Evolutionary conservation across 2,797 vertebrate species (phyloP).

Genomic region (Bradypus variegatus): DNA sequence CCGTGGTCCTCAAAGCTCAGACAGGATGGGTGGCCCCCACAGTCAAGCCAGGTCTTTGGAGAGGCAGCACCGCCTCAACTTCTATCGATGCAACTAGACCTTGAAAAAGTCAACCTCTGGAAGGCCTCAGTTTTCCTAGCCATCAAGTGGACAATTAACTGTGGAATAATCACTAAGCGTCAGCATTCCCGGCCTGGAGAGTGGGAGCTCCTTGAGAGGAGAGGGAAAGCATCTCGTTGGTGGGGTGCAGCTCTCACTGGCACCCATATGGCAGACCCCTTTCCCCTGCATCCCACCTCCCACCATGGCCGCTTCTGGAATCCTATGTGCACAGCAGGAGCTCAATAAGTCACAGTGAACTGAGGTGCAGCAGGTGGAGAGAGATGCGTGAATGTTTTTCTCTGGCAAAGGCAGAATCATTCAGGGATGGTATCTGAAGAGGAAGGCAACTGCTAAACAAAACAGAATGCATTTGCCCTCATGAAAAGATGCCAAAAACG

Average conservation of each 20-base stretch:
- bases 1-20: neutral
- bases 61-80: neutral
- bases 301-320: neutral
- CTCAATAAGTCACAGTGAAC: neutral
- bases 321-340: neutral
- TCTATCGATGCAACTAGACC: neutral
- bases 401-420: neutral
- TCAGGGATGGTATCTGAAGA: neutral
- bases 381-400: neutral
- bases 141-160: neutral
- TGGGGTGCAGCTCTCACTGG: neutral
- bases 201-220: neutral
- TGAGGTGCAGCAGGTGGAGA: neutral
- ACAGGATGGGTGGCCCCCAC: rapidly evolving
- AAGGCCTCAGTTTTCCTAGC: neutral
- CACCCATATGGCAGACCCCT: neutral
- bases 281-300: neutral
- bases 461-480: conserved; percentile 5
- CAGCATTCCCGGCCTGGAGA: neutral
- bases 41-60: neutral
- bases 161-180: neutral
- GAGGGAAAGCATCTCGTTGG: neutral
- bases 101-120: neutral
- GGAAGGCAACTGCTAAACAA: conserved; percentile 32
- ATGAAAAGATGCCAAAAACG: conserved; percentile 30